Evolutionary conservation across 2,113 vertebrate genomes (phyloP).

Genomic region (Cryptotis parvus): DNA sequence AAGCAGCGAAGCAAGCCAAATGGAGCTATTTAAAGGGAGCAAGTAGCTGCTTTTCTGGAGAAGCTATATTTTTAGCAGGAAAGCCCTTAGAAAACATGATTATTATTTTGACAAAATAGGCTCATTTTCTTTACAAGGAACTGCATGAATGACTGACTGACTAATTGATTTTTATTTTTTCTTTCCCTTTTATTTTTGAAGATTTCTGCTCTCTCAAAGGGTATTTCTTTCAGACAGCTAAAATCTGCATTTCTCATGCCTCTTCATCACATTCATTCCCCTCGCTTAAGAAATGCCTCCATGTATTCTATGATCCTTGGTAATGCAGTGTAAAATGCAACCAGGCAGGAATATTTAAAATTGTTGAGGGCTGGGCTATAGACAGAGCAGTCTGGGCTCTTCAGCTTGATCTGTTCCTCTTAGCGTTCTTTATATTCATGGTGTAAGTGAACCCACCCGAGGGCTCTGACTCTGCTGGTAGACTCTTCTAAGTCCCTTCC

Average conservation of each 20-base stretch:
- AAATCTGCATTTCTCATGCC: conserved; percentile 76
- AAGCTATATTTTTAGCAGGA: conserved; percentile 76
- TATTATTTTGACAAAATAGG: conserved; percentile 80
- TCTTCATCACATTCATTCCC: conserved; percentile 73
- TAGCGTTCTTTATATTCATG: background rate
- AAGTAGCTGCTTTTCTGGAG: conserved; percentile 32
- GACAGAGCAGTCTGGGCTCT: conserved; percentile 44
- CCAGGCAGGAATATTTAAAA: conserved; percentile 77
- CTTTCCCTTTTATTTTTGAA: conserved; percentile 34
- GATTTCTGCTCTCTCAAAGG: conserved; percentile 74
- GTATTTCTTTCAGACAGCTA: conserved; percentile 60
- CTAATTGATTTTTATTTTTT: conserved; percentile 77
- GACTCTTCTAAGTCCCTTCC: conserved; percentile 42
- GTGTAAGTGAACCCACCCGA: background rate
- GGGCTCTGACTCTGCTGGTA: conserved; percentile 57
- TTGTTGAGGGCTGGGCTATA: conserved; percentile 40
- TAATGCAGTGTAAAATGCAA: conserved; percentile 79
- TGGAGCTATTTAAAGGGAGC: conserved; percentile 62
- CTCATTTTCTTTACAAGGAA: conserved; percentile 71
- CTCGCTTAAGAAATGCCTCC: conserved; percentile 77
- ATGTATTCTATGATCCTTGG: conserved; percentile 56
- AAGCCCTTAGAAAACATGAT: conserved; percentile 66
- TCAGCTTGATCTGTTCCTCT: background rate
- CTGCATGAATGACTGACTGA: conserved; percentile 70
- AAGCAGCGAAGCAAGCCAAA: conserved; percentile 48